Base-by-base conservation (phyloP, 2,888 invertebrate species). In the Autographa pulchrina region DNA sequence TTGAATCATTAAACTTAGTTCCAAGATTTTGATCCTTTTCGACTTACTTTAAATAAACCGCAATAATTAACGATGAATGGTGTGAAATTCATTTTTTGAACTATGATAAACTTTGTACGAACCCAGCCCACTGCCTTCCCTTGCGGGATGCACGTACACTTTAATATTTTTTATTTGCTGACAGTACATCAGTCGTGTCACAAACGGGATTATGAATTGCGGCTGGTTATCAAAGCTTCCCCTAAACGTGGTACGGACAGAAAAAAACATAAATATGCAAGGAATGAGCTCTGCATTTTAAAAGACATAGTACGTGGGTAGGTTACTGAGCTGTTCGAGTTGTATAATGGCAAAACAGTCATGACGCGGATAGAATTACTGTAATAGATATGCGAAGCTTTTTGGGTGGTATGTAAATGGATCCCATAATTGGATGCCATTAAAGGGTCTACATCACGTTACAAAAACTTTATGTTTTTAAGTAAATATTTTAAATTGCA, bases 221-320 rank as follows among this genome's bases (percentile, higher is more conserved):
- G 54, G 54, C 25, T 56, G 54, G 54, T 56, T 56, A 56, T 56
- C 54, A 56, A 56, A 56, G 54, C 54, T 8, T 20, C 11, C 25
- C 54, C 54, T 56, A 56, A 56, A 56, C 54, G 54, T 56, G 54
- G 54, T 56, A 56, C 54, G 14, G 54, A 56, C 54, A 56, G 54
- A 20, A 56, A 56, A 56, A 56, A 13, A 56, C 13, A 56, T 56
- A 56, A 56, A 56, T 25, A 56, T 25, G 25, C 54, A 56, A 25
- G 54, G 25, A 56, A 25, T 25, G 54, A 13, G 25, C 7, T 56
- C 20, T 56, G 54, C 54, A 56, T 56, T 56, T 56, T 56, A 56
- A 56, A 56, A 25, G 20, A 56, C 20, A 13, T 3, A 11, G 54
- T 56, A 25, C 54, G 54, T 56, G 54, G 0, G 54, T 25, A 25